These are phyloP conservation scores for Watsonalla cultraria DNA, from an alignment of 2,888 invertebrate species.

Conservation along the genomic window DNA sequence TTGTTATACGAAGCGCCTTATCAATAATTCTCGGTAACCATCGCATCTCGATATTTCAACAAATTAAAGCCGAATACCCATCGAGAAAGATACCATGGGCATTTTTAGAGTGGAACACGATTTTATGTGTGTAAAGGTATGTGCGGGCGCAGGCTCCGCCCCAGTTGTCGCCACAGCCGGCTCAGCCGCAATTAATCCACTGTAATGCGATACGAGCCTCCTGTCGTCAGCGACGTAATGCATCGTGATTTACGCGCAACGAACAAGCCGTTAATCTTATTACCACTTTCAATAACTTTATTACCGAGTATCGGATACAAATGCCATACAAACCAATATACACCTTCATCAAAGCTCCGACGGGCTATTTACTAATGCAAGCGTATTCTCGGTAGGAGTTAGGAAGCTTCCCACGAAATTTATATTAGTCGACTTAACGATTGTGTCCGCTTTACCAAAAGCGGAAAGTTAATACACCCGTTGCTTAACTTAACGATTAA, in stretches of 20 bases:
- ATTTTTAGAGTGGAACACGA: conserved; percentile 9
- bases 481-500: conserved; percentile 57
- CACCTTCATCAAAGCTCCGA: conserved; percentile 47
- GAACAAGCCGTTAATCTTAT: conserved; percentile 75
- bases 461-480: conserved; percentile 55
- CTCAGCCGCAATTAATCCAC: conserved; percentile 70
- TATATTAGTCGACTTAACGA: conserved; percentile 70
- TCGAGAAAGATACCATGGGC: conserved; percentile 6
- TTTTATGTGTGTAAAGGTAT: conserved; percentile 21
- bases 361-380: conserved; percentile 42
- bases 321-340: conserved; percentile 49
- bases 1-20: conserved; percentile 53
- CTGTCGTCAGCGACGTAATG: conserved; percentile 74
- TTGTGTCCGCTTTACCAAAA: conserved; percentile 60
- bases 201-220: conserved; percentile 71
- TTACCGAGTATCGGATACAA: conserved; percentile 53
- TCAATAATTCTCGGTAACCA: conserved; percentile 47
- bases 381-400: conserved; percentile 39
- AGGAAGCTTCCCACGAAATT: conserved; percentile 68
- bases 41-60: conserved; percentile 26
- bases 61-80: conserved; percentile 30
- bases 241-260: conserved; percentile 73
- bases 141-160: conserved; percentile 44
- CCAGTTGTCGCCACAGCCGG: conserved; percentile 53
- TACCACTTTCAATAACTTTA: conserved; percentile 78